Evolutionary conservation across 1,140 invertebrate species (phyloP).

Genomic region (Dendrolimus kikuchii): DNA sequence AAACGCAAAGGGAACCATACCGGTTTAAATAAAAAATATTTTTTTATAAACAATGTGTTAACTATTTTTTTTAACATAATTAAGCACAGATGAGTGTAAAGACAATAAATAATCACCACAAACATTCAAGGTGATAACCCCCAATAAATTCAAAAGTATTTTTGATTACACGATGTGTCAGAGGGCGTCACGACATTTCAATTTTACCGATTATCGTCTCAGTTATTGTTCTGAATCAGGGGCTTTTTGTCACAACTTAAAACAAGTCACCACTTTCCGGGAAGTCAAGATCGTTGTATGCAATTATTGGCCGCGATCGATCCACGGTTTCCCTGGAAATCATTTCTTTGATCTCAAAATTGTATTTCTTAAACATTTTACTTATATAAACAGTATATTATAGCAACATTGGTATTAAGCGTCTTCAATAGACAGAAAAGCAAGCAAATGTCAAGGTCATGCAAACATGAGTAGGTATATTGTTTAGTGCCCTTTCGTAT

Average conservation of each 20-base stretch:
- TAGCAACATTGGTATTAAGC: conserved; percentile 1
- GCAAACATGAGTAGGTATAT: conserved; percentile 17
- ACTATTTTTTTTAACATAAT: too few species aligned
- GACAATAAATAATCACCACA: too few species aligned
- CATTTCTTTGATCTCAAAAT: conserved; percentile 39
- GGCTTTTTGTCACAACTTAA: conserved; percentile 43
- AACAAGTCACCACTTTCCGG: conserved; percentile 81
- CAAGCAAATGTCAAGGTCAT: conserved; percentile 36
- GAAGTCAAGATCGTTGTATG: conserved; percentile 89
- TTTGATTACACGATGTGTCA: too few species aligned
- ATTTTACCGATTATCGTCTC: too few species aligned
- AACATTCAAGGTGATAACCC: too few species aligned
- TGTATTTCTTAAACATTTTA: conserved; percentile 5
- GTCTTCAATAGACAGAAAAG: conserved; percentile 2
- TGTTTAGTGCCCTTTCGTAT: conserved; percentile 4
- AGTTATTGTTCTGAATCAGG: background rate
- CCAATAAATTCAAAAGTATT: too few species aligned
- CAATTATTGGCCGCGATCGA: conserved; percentile 80
- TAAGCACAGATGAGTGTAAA: too few species aligned
- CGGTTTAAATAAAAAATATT: too few species aligned
- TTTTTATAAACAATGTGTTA: too few species aligned
- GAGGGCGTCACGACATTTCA: too few species aligned
- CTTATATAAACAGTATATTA: conserved; percentile 1
- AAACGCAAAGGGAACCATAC: too few species aligned
- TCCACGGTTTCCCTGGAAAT: conserved; percentile 76